Conservation (phyloP, 92 coral and sea anemone genomes). For the Phenganax subtilis region DNA sequence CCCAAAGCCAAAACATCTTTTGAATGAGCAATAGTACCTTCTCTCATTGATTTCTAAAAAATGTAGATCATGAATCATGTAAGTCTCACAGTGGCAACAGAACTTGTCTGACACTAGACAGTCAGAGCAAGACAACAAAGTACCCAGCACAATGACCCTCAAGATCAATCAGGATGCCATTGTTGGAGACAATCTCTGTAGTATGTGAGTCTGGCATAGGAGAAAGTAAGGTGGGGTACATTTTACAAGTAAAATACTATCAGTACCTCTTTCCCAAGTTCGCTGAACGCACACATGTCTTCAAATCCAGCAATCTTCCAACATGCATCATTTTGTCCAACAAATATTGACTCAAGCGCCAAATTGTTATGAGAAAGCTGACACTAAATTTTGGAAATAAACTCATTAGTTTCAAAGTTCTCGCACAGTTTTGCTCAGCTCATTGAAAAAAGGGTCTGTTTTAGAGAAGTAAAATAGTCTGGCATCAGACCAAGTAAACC, state of each 20-base stretch:
- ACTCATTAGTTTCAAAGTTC: no score
- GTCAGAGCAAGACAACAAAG: neutral
- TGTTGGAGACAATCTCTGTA: no score
- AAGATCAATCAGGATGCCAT: no score
- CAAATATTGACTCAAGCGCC: constrained; percentile 66
- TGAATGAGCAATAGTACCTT: constrained; percentile 10
- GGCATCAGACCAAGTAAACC: no score
- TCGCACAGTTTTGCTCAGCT: no score
- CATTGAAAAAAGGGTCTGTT: no score
- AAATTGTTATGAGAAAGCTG: constrained; percentile 88
- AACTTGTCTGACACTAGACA: neutral
- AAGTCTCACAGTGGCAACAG: neutral
- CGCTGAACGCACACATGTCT: constrained; percentile 66
- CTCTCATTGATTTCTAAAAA: neutral
- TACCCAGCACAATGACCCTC: no score
- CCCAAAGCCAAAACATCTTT: constrained; percentile 89
- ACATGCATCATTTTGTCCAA: constrained; percentile 75
- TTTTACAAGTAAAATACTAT: no score
- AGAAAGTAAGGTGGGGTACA: neutral
- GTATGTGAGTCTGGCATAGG: no score
- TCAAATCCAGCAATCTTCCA: constrained; percentile 96
- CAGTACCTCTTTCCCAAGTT: constrained; percentile 69
- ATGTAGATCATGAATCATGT: neutral
- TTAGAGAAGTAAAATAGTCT: no score
- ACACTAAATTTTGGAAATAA: constrained; percentile 51